Percentiles rank a stretch among this genome's conserved stretches.
Evolutionary conservation across 2,113 vertebrate genomes (phyloP).

Genomic region (Aspiorhynchus laticeps): DNA sequence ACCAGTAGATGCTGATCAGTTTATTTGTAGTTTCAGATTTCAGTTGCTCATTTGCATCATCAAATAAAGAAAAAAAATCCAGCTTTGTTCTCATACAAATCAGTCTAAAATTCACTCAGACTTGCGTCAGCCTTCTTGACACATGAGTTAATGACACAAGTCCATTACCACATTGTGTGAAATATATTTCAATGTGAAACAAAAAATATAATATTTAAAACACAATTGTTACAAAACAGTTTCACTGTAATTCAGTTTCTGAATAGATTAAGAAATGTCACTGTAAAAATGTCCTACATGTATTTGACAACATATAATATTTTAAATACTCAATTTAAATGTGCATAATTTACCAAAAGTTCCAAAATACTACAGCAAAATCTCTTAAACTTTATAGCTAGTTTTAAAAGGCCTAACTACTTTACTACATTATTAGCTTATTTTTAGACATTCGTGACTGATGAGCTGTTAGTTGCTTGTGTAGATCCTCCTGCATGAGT

Average conservation of each 20-base stretch:
- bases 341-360: background rate
- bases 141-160: background rate
- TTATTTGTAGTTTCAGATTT: constrained; percentile 6
- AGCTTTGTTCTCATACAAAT: background rate
- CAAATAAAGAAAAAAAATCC: background rate
- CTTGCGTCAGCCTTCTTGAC: background rate
- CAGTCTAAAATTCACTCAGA: background rate
- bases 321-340: background rate
- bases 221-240: background rate
- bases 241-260: background rate
- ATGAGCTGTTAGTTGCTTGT: background rate
- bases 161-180: background rate
- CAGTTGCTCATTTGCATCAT: background rate
- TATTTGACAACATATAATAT: background rate
- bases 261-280: background rate
- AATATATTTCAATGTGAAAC: constrained; percentile 5
- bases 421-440: background rate
- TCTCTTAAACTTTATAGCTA: background rate
- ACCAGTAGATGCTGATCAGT: background rate
- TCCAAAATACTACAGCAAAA: background rate
- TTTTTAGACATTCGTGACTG: background rate
- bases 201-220: background rate
- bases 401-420: background rate
- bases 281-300: background rate
- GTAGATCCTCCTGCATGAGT: background rate